Base-by-base conservation (phyloP, 2,797 vertebrate species). In the Lepilemur ruficaudatus region DNA sequence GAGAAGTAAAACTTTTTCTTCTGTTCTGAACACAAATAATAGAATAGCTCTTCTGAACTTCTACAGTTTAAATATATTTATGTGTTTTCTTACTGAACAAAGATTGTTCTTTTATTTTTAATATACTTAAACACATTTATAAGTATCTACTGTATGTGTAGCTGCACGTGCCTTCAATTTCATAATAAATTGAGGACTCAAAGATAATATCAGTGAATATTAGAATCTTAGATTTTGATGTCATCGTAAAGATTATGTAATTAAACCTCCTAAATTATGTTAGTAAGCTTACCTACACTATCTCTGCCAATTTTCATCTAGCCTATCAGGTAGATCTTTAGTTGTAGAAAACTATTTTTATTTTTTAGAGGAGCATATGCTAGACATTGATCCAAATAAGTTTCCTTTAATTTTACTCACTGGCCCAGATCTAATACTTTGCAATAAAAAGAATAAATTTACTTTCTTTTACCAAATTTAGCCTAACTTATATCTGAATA, bases 261-360 rank as follows among this genome's bases (percentile, higher is more conserved):
- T 95, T 89, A 96, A 94, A 80, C 32, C 41, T 91, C 55, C 79
- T 72, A 92, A 93, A 78, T 91, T 73, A 55, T 69, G n/a, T 65
- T 52, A 95, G 91, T 79, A 89, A 30, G 59, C 70, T 61, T 83
- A 43, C n/a, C 75, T 69, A 22, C 13, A 72, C 7, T 38, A 38
- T 41, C 41, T 28, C 46, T 93, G 70, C 72, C 70, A 76, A 9
- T 81, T 94, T 72, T 50, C 13, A 63, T 30, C 70, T 41, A 23
- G 23, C 43, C 46, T 79, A 0, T 63, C 59, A 28, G 67, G 32
- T n/a, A 12, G 55, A 75, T 41, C 48, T 92, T 52, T 9, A 41
- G 43, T 43, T 63, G 4, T 6, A 85, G 32, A 59, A 92, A 94
- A 25, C 28, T 1, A 7, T 48, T 38, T 91, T 65, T 91, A 70